Base-by-base conservation (phyloP, 2,113 vertebrate genomes). In the Pterocles orientalis region DNA sequence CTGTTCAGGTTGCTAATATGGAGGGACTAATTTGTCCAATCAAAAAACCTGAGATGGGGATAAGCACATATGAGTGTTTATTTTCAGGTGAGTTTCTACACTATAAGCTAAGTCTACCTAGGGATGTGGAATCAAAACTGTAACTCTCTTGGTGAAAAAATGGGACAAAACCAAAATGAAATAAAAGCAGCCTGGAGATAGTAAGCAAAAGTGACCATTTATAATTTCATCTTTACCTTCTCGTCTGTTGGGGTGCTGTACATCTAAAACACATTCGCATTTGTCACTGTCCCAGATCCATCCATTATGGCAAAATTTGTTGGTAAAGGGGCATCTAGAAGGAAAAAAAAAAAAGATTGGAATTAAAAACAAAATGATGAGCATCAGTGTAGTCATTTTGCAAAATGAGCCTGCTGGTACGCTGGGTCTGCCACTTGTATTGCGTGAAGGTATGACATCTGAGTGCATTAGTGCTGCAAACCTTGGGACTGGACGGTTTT, bases 221-320 rank as follows among this genome's bases (percentile, higher is more conserved):
- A 9, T 50, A 39, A 31, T 43, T 76, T 23, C 4, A 26, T 75
- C 36, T 68, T 95, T 98, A 98, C 98, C 98, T 98, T 98, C 98
- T 83, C 80, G 96, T 95, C 93, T 83, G 39, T 93, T 96, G 71
- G 97, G 73, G 53, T 95, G 97, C 50, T 98, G 97, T 56, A 95
- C 96, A 53, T 97, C 98, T 31, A 97, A 92, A 73, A 99, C 98
- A 93, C 99, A 99, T 97, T 98, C 98, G 96, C 99, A 99, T 86
- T 97, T 97, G 75, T 97, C 98, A 94, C 98, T 99, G 70, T 99
- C 99, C 99, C 99, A 99, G 71, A 99, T 98, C 97, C 98, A 98
- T 36, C 99, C 99, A 65, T 96, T 83, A 53, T 97, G 97, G 87
- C 98, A 98, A 79, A 95, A 86, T 92, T 97, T 98, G 87, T 97